These are phyloP conservation scores for Mustela lutreola DNA, from an alignment of 2,113 vertebrate species.

Conservation along the genomic window DNA sequence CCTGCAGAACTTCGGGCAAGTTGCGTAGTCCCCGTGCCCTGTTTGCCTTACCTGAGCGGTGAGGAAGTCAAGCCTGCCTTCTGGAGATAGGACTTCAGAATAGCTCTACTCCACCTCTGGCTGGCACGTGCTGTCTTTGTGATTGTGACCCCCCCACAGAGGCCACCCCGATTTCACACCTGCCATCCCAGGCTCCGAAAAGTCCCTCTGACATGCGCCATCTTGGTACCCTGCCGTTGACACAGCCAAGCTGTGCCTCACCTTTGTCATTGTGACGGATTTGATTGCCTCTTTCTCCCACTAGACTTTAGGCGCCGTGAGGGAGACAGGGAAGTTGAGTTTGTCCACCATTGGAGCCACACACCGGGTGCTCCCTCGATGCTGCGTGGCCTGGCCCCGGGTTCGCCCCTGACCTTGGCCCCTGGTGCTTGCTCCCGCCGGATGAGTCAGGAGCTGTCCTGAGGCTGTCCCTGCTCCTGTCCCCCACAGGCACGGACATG, in stretches of 20 bases:
- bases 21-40: background rate
- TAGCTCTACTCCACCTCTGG: fast-evolving
- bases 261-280: fast-evolving
- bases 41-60: background rate
- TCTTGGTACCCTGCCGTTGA: too few species aligned
- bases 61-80: background rate
- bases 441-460: background rate
- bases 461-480: background rate
- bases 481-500: slow-evolving; percentile 95
- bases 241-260: background rate
- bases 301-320: background rate
- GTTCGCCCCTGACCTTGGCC: background rate
- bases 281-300: background rate
- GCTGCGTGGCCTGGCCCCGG: background rate
- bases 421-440: fast-evolving
- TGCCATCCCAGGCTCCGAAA: background rate
- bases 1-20: background rate
- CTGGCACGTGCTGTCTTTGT: fast-evolving
- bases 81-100: background rate
- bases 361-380: fast-evolving
- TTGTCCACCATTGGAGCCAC: fast-evolving
- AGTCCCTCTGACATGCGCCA: background rate
- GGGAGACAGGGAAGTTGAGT: fast-evolving
- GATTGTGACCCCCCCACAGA: background rate
- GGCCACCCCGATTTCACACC: too few species aligned